phyloP scores from a whole-genome alignment of 1,140 invertebrate species.

The Dendroctonus valens region DNA sequence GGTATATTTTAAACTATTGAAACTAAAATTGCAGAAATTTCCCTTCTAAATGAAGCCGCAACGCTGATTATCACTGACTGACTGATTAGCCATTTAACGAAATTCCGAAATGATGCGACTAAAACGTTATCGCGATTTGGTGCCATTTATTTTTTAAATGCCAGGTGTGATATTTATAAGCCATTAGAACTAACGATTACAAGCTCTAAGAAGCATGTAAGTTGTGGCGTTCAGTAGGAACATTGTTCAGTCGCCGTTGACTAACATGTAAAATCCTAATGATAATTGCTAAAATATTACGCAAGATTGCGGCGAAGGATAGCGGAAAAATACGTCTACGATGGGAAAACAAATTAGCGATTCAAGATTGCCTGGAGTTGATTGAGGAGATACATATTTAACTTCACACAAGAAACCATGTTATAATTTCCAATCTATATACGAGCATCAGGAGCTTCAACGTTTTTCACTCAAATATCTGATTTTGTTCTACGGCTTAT shows the following conservation, averaged over 20 bases:
- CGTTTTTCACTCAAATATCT: constrained; percentile 12
- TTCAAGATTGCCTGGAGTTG: constrained; percentile 10
- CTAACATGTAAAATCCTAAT: constrained; percentile 4
- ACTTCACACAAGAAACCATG: constrained; percentile 8
- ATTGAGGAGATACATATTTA: constrained; percentile 19
- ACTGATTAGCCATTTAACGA: too few species aligned
- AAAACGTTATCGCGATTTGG: not conserved
- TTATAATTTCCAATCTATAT: constrained; percentile 20
- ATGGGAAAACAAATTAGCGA: constrained; percentile 18
- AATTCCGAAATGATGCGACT: too few species aligned
- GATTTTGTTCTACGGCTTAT: constrained; percentile 4
- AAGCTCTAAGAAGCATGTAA: not conserved
- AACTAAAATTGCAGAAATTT: too few species aligned
- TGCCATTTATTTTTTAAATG: not conserved
- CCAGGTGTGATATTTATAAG: not conserved
- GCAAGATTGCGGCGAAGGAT: constrained; percentile 10
- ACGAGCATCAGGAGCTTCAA: constrained; percentile 2
- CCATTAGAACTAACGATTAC: not conserved
- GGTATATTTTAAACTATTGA: too few species aligned
- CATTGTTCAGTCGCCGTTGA: not conserved
- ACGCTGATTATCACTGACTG: too few species aligned
- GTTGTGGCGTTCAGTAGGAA: not conserved
- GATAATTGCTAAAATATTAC: constrained; percentile 22
- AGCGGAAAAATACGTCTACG: constrained; percentile 12
- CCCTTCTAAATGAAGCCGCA: too few species aligned